Evolutionary conservation across 2,888 invertebrate genomes (phyloP).

Genomic region (Melanostoma scalare): DNA sequence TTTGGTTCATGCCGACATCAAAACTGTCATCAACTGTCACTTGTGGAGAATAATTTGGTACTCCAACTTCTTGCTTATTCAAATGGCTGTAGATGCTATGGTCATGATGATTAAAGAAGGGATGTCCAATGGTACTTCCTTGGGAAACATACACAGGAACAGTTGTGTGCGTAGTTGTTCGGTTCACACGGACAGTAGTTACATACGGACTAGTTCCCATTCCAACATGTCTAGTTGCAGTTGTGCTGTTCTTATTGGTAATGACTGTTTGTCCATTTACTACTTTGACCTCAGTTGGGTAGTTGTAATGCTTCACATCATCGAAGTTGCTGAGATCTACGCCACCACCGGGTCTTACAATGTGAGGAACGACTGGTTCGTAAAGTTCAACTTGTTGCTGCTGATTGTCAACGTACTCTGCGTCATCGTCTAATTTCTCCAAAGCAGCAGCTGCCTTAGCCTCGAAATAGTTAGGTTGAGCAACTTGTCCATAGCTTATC

Average conservation of each 20-base stretch:
- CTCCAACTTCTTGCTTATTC: slow-evolving; percentile 77
- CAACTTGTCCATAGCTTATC: slow-evolving; percentile 76
- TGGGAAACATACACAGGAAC: slow-evolving; percentile 59
- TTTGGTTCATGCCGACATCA: slow-evolving; percentile 45
- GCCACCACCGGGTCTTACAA: slow-evolving; percentile 67
- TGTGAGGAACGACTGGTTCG: slow-evolving; percentile 73
- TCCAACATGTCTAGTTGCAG: slow-evolving; percentile 75
- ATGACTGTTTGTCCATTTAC: slow-evolving; percentile 79
- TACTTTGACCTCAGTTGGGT: slow-evolving; percentile 79
- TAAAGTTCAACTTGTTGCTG: slow-evolving; percentile 75
- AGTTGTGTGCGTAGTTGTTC: slow-evolving; percentile 75
- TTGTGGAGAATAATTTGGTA: slow-evolving; percentile 78
- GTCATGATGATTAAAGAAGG: slow-evolving; percentile 58
- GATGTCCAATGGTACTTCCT: slow-evolving; percentile 45
- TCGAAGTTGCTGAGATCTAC: slow-evolving; percentile 77
- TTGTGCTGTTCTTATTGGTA: slow-evolving; percentile 80
- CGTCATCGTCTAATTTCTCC: slow-evolving; percentile 73
- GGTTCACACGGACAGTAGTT: slow-evolving; percentile 74
- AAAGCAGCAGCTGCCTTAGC: slow-evolving; percentile 77
- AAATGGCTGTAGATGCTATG: slow-evolving; percentile 77
- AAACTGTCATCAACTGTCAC: slow-evolving; percentile 75
- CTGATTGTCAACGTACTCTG: slow-evolving; percentile 71
- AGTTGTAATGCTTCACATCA: slow-evolving; percentile 78
- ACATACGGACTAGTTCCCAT: slow-evolving; percentile 71
- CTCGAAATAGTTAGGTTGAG: slow-evolving; percentile 80